Base-by-base conservation (phyloP, 2,113 vertebrate species). In the Pleuronectes platessa region DNA sequence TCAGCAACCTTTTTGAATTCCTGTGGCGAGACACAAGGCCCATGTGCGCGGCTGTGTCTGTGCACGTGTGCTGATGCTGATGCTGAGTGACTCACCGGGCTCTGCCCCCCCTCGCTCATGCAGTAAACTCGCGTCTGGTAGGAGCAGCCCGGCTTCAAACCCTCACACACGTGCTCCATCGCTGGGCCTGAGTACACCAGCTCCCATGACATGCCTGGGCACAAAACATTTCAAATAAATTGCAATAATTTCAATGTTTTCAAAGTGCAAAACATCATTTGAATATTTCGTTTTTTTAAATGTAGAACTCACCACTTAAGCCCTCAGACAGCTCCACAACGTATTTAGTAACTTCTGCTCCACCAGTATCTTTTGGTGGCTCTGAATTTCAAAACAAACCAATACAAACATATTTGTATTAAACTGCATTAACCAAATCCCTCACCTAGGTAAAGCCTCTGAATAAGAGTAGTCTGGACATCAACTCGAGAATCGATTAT, bases 61-160 rank as follows among this genome's bases (percentile, higher is more conserved):
- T 58, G 61, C 66, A 60, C 26, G 20, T 76, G 67, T 55, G 15
- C 61, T 40, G 70, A 69, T 55, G 15, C 61, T 40, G 70, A 69
- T 61, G 49, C 31, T 31, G 63, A 69, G 70, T 88, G 53, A 83
- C 93, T 95, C 96, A 98, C 98, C 93, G 78, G 94, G 94, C 98
- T 99, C 93, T 97, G 96, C 81, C 98, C 98, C 90, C 97, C 97
- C 83, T 97, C 96, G 82, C 96, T 98, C 78, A 94, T n/a, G 82
- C 98, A 99, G 88, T 96, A 97, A 3, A 97, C 94, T 77, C 95
- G 93, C 42, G 96, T 91, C 68, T 96, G 96, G 89, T 98, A 98
- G 70, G 91, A 93, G 83, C 89, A 95, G 84, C 98, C 98, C 0
- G 98, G 97, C 86, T 93, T 97, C 61, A 99, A 93, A 17, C 96